Base-by-base conservation (phyloP, 1,140 invertebrate genomes). In the Stegodyphus dumicola region DNA sequence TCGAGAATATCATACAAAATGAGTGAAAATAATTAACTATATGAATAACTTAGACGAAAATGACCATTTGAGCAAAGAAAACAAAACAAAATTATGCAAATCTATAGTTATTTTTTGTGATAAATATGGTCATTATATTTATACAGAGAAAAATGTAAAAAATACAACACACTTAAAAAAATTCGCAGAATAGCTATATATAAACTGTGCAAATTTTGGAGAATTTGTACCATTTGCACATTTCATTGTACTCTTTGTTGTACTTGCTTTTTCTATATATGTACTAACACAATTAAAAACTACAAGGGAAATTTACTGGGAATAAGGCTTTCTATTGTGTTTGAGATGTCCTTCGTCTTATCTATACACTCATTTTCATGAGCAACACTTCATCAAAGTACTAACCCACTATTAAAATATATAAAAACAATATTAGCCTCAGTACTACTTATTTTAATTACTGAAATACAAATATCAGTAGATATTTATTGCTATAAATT, bases 201-300 rank as follows among this genome's bases (percentile, higher is more conserved):
- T 70, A 51, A 52, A 10, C 71, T 80, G 78, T 80, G 69, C 78
- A 60, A 73, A 80, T 79, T 53, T 78, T 49, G 65, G 56, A 33
- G 69, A 71, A 80, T 80, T 80, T 80, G 78, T 80, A 80, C 78
- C 69, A 71, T 79, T 69, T 60, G 78, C 78, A 80, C 78, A 71
- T 15, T 60, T 70, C 65, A 67, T 67, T 67, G 65, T 67, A 67
- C 65, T 80, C 69, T 52, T 71, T 64, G n/a, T 79, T 79, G 77
- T 79, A 79, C 77, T 80, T 67, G 11, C 17, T 60, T 60, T 60
- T 60, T 2, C 56, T 60, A 60, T 10, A 60, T 60, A 60, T 60
- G 15, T 1, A 60, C 56, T 60, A 60, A 60, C 1, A 33, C 33
- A 33, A 33, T 33, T 33, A 33, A 33, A 33, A 33, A 33, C 33